Percentiles rank a stretch among this genome's conserved stretches.
Evolutionary conservation across 1,140 invertebrate species (phyloP).

Genomic region (Artemia franciscana): DNA sequence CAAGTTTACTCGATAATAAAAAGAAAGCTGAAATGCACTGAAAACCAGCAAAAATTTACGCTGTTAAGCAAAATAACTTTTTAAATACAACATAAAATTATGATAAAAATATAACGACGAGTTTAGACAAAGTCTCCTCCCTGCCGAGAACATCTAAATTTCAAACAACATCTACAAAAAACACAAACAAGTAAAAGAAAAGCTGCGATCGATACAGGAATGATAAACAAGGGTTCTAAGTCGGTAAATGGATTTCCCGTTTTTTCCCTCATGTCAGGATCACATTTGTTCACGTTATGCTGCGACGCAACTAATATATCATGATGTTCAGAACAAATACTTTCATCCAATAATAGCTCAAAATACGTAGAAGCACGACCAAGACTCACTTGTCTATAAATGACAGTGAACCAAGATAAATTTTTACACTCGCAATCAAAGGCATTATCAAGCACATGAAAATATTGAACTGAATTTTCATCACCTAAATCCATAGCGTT

Average conservation of each 20-base stretch:
- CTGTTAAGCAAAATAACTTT: too few species aligned
- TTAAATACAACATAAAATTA: too few species aligned
- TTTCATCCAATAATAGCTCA: background rate
- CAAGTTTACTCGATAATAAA: too few species aligned
- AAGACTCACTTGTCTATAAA: background rate
- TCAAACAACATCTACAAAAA: conserved; percentile 1
- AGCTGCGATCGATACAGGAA: background rate
- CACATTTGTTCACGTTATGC: background rate
- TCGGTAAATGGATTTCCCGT: background rate
- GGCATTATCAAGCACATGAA: background rate
- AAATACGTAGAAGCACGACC: background rate
- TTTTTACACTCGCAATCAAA: background rate
- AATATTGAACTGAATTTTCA: background rate
- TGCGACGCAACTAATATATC: background rate
- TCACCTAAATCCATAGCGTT: background rate
- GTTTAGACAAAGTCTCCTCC: conserved; percentile 1
- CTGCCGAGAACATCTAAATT: background rate
- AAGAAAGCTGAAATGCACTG: too few species aligned
- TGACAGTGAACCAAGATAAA: background rate
- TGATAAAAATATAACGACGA: too few species aligned
- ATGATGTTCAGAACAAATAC: background rate
- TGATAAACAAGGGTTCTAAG: background rate
- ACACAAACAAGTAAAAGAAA: background rate
- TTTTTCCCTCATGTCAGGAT: background rate
- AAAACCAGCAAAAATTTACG: too few species aligned